Percentiles rank a stretch among this genome's conserved stretches.
Conservation (phyloP, 2,797 vertebrate species). For the Amblyopsis hoosieri region DNA sequence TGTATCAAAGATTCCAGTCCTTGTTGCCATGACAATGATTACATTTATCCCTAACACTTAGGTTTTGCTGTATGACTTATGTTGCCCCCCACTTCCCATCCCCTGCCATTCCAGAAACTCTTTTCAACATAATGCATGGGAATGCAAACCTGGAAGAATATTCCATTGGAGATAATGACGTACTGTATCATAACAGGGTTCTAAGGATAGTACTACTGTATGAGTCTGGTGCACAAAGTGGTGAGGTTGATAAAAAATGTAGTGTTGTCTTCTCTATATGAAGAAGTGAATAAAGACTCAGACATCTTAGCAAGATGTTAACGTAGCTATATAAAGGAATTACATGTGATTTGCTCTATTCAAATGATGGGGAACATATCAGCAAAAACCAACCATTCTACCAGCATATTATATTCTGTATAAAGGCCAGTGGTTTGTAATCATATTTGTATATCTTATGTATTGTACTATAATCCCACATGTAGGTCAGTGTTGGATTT, state of each 20-base stretch:
- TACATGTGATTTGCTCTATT: background rate
- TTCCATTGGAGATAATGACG: constrained; percentile 34
- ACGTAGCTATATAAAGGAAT: background rate
- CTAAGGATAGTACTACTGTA: background rate
- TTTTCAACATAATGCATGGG: constrained; percentile 48
- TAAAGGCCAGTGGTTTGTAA: background rate
- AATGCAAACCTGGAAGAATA: constrained; percentile 48
- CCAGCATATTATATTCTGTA: background rate
- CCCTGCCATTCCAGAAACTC: constrained; percentile 25
- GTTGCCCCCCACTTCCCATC: constrained; percentile 40
- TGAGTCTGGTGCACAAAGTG: constrained; percentile 19
- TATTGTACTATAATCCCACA: no score
- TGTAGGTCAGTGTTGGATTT: background rate
- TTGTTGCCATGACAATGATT: constrained; percentile 73
- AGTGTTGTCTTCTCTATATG: no score
- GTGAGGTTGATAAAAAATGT: background rate
- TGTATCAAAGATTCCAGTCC: constrained; percentile 71
- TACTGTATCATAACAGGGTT: constrained; percentile 31
- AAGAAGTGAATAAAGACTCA: no score
- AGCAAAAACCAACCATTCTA: no score
- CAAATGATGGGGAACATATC: no score
- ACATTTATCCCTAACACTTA: constrained; percentile 71
- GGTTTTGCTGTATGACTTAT: constrained; percentile 50
- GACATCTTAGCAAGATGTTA: background rate
- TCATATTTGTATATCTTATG: no score